These are phyloP conservation scores for Malachius bipustulatus DNA, from an alignment of 2,888 invertebrate species.

Conservation along the genomic window DNA sequence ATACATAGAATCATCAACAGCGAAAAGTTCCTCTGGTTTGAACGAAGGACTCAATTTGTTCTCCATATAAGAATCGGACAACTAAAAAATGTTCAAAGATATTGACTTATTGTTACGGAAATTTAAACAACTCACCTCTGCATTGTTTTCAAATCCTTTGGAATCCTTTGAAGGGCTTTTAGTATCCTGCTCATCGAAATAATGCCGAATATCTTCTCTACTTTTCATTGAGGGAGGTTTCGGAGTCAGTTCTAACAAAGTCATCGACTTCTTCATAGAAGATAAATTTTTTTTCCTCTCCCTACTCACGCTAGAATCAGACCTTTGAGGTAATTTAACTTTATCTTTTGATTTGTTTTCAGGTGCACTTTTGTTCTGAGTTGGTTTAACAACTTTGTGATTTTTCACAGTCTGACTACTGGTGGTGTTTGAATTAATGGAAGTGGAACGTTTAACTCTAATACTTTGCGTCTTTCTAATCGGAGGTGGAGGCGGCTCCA, in stretches of 20 bases:
- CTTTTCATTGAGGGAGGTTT: conserved; percentile 32
- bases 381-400: not conserved
- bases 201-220: conserved; percentile 30
- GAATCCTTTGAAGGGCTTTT: conserved; percentile 22
- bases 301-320: not conserved
- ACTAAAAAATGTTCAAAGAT: conserved; percentile 10
- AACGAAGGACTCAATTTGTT: conserved; percentile 6
- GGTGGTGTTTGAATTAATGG: not conserved
- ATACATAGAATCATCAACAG: conserved; percentile 33
- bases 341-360: not conserved
- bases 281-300: conserved; percentile 32
- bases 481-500: conserved; percentile 14
- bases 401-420: not conserved
- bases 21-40: conserved; percentile 30
- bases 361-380: conserved; percentile 3
- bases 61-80: not conserved
- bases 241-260: conserved; percentile 41
- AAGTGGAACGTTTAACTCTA: conserved; percentile 18
- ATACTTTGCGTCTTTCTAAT: conserved; percentile 17
- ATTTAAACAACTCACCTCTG: conserved; percentile 30
- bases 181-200: conserved; percentile 36
- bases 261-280: conserved; percentile 45
- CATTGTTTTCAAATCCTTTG: conserved; percentile 2
- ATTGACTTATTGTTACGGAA: conserved; percentile 1
- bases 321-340: conserved; percentile 1